phyloP scores from a whole-genome alignment of 2,888 invertebrate species.

The Timandra comae region DNA sequence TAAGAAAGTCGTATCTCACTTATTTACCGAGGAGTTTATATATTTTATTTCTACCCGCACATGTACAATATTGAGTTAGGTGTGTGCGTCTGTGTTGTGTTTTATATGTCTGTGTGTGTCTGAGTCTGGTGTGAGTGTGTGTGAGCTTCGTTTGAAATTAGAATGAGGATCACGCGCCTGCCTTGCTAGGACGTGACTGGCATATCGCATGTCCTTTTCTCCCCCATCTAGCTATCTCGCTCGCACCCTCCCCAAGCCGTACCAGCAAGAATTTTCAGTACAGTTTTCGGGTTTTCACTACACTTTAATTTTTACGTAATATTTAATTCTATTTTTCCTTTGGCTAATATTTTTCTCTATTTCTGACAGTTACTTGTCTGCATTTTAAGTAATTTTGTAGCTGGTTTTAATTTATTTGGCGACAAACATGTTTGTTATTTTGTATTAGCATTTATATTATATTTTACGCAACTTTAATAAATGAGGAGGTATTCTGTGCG shows the following conservation, averaged over 20 bases:
- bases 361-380: constrained; percentile 19
- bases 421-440: constrained; percentile 17
- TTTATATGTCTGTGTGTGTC: constrained; percentile 44
- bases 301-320: constrained; percentile 67
- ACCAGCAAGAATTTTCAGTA: constrained; percentile 70
- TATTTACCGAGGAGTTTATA: constrained; percentile 74
- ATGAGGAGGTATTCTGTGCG: too few species aligned
- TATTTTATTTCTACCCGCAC: constrained; percentile 55
- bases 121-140: constrained; percentile 52
- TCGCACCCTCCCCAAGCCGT: constrained; percentile 67
- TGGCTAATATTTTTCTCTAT: constrained; percentile 25
- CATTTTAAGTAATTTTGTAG: constrained; percentile 15
- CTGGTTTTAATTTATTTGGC: constrained; percentile 15
- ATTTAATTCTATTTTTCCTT: constrained; percentile 51
- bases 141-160: constrained; percentile 61
- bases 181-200: constrained; percentile 73
- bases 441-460: constrained; percentile 14
- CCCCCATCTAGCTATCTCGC: constrained; percentile 61
- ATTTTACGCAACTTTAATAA: constrained; percentile 15
- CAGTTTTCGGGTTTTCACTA: constrained; percentile 67
- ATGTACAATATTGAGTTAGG: constrained; percentile 34
- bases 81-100: constrained; percentile 42
- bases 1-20: constrained; percentile 66
- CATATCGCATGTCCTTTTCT: constrained; percentile 72
- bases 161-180: constrained; percentile 72